Percentiles rank a stretch among this genome's conserved stretches.
Conservation (phyloP, 1,140 invertebrate species). For the Cotesia typhae region DNA sequence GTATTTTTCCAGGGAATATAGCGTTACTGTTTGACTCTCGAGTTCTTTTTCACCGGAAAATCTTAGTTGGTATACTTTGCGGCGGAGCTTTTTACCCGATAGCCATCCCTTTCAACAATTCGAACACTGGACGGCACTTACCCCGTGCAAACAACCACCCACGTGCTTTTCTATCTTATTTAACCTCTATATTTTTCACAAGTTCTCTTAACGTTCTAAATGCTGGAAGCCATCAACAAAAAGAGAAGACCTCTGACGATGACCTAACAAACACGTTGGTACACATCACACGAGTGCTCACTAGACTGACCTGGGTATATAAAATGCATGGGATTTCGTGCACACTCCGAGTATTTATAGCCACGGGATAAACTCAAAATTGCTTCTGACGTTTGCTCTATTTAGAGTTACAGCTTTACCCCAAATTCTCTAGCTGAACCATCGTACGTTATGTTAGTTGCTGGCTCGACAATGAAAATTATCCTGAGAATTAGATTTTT, state of each 20-base stretch:
- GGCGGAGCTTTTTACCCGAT: background rate
- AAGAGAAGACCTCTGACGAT: constrained; percentile 15
- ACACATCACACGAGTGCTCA: constrained; percentile 36
- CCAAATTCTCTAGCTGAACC: background rate
- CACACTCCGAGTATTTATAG: constrained; percentile 26
- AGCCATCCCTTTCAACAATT: constrained; percentile 33
- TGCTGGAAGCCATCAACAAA: constrained; percentile 24
- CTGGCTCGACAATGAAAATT: background rate
- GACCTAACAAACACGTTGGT: constrained; percentile 50
- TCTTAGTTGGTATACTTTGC: background rate
- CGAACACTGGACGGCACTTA: constrained; percentile 59
- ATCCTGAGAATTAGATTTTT: background rate
- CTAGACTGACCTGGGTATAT: constrained; percentile 59
- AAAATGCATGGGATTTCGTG: constrained; percentile 65
- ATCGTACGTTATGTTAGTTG: background rate
- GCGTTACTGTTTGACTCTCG: background rate
- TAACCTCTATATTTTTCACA: constrained; percentile 12
- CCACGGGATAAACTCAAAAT: constrained; percentile 19
- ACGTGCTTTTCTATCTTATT: constrained; percentile 17
- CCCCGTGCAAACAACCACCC: constrained; percentile 56
- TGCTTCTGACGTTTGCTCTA: background rate
- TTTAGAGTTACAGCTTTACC: background rate
- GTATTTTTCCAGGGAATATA: constrained; percentile 25
- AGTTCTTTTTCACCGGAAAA: background rate
- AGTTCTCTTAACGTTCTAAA: constrained; percentile 9